These are phyloP conservation scores for Microplitis deprimator DNA, from an alignment of 2,888 invertebrate genomes.

Conservation along the genomic window DNA sequence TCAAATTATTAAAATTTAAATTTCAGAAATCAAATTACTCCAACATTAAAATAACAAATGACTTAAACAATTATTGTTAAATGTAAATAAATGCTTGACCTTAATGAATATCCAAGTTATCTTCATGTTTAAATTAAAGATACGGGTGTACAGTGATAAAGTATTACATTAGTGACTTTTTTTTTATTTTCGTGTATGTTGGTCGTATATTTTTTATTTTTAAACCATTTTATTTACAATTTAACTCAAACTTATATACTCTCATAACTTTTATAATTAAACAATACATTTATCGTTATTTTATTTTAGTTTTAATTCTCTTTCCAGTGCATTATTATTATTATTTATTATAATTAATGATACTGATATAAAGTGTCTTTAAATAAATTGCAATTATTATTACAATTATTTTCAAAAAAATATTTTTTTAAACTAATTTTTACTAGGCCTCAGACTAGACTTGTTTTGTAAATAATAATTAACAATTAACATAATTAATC, in stretches of 20 bases:
- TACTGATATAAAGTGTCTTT: constrained; percentile 9
- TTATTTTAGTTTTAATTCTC: neutral
- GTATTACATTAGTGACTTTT: neutral
- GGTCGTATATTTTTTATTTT: neutral
- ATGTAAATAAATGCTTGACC: neutral
- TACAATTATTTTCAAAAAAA: neutral
- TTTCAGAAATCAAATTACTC: too few species aligned
- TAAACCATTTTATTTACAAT: constrained; percentile 4
- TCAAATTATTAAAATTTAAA: too few species aligned
- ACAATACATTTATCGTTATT: neutral
- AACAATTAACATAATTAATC: too few species aligned
- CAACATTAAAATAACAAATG: too few species aligned
- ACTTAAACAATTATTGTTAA: neutral
- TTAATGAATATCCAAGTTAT: neutral
- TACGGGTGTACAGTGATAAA: neutral
- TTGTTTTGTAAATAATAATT: too few species aligned
- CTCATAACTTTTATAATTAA: neutral
- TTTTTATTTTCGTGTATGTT: neutral
- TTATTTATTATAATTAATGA: neutral
- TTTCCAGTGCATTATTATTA: neutral
- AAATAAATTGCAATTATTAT: neutral
- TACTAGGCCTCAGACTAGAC: neutral
- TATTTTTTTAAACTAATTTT: neutral
- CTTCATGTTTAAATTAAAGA: neutral
- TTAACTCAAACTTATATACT: neutral